Evolutionary conservation across 2,113 vertebrate species (phyloP).

Genomic region (Chaetops frenatus): DNA sequence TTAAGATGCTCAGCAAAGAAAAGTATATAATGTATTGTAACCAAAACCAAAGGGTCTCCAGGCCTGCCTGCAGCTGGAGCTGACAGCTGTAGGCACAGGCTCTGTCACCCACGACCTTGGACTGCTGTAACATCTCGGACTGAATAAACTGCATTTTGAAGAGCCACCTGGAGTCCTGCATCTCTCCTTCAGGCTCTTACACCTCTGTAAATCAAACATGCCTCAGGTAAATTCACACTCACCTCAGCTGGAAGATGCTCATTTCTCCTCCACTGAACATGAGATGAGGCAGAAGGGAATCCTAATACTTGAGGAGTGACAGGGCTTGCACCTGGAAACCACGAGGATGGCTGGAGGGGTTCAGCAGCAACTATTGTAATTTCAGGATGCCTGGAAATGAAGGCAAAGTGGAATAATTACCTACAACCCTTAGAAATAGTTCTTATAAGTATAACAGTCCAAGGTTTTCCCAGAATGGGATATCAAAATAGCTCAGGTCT

Average conservation of each 20-base stretch:
- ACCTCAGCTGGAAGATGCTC: conserved; percentile 79
- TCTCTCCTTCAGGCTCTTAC: too few relatives aligned
- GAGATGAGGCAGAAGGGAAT: conserved; percentile 74
- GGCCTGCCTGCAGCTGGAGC: too few relatives aligned
- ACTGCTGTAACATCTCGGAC: too few relatives aligned
- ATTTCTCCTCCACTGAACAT: conserved; percentile 75
- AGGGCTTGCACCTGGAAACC: conserved; percentile 75
- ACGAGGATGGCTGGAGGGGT: conserved; percentile 76
- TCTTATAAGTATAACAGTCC: background rate
- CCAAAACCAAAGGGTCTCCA: too few relatives aligned
- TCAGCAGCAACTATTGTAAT: conserved; percentile 90
- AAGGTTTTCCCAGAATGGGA: background rate
- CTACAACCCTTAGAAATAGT: background rate
- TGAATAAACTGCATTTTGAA: too few relatives aligned
- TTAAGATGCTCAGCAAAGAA: too few relatives aligned
- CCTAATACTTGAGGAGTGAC: conserved; percentile 67
- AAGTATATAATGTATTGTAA: too few relatives aligned
- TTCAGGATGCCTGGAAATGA: conserved; percentile 80
- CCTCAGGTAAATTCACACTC: background rate
- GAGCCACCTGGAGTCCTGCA: too few relatives aligned
- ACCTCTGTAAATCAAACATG: background rate
- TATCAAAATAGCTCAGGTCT: background rate
- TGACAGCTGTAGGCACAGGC: too few relatives aligned
- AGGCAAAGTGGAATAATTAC: background rate
- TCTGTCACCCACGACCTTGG: too few relatives aligned